Conservation (phyloP, 2,888 invertebrate genomes). For the Nemoura dubitans region DNA sequence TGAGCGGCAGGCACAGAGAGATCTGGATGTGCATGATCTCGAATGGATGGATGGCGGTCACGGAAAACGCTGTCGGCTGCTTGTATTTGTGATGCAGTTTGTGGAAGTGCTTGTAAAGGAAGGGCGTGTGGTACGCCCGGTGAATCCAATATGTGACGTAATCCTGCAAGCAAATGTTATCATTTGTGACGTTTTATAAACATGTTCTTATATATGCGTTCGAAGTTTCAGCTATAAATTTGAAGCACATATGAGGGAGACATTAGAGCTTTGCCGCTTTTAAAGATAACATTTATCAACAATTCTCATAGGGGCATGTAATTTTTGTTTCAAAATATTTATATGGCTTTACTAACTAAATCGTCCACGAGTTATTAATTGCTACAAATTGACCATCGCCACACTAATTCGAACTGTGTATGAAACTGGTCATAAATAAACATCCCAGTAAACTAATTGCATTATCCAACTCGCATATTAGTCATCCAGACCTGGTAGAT, state of each 20-base stretch:
- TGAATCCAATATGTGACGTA: slow-evolving; percentile 74
- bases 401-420: neutral
- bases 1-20: slow-evolving; percentile 69
- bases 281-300: neutral
- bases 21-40: slow-evolving; percentile 74
- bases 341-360: too few relatives aligned
- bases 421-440: neutral
- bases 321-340: too few relatives aligned
- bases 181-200: neutral
- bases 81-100: slow-evolving; percentile 80
- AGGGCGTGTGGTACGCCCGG: slow-evolving; percentile 73
- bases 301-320: neutral
- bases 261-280: neutral
- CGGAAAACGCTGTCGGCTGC: slow-evolving; percentile 79
- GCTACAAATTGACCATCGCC: neutral
- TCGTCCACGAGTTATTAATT: neutral
- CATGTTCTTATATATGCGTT: neutral
- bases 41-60: slow-evolving; percentile 77
- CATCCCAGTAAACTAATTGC: neutral
- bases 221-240: neutral
- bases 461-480: neutral
- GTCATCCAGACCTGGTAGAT: slow-evolving; percentile 64
- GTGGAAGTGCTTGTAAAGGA: slow-evolving; percentile 75
- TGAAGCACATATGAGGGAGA: neutral
- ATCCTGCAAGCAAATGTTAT: slow-evolving; percentile 64